Base-by-base conservation (phyloP, 2,888 invertebrate genomes). In the Mesorhabditis belari region DNA sequence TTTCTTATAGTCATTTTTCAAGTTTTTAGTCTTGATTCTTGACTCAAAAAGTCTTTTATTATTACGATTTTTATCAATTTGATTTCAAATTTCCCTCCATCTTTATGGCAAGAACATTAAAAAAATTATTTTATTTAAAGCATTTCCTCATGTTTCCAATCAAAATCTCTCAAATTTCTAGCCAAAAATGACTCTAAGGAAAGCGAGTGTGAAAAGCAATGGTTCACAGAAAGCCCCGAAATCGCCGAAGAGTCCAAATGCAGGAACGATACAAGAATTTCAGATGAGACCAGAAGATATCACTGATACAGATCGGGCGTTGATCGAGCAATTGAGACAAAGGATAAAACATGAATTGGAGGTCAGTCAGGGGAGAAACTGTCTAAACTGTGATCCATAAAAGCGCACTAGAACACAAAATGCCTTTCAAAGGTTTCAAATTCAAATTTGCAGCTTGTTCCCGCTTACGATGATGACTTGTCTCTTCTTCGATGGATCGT, bases 401-500 rank as follows among this genome's bases (percentile, higher is more conserved):
- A 17, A 44, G 12, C 44, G 44, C 12, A 17, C 12, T 44, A 12
- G 44, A 17, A 17, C 44, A n/a, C n/a, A n/a, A n/a, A n/a, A n/a
- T n/a, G n/a, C n/a, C n/a, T 12, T 17, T 44, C 12, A n/a, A 17
- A 44, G n/a, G n/a, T 17, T 44, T 44, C 1, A 12, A 21, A 35
- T 3, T 35, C 52, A 49, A 76, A 77, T 49, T 58, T 77, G 44
- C 64, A 66, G 28, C 58, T 76, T 24, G 72, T 76, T 3, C 75
- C 75, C 1, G 70, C 64, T 5, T 77, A 77, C 61, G 62, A 66
- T 55, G 73, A 73, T 52, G 71, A 75, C 55, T 66, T 70, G 35
- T 70, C 74, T 0, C 56, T 77, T 28, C 66, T 75, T 62, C 65
- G 77, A 58, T 77, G 77, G 77, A 62, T 77, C 5, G 65, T 77